phyloP scores from a whole-genome alignment of 37 sponge, comb jelly and placozoan species.

The Cladorhizidae sp. region DNA sequence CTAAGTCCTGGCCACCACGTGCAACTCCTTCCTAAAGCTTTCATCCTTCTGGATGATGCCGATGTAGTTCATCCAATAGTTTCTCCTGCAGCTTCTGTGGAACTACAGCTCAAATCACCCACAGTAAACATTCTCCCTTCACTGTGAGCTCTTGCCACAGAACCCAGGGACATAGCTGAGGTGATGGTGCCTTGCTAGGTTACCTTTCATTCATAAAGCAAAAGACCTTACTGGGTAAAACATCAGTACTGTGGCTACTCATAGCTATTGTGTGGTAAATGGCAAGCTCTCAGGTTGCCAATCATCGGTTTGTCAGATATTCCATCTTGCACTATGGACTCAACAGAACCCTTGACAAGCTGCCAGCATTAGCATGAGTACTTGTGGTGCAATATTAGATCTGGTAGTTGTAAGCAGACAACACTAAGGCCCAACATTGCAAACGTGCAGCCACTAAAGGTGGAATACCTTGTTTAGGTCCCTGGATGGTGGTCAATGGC shows the following conservation, averaged over 20 bases:
- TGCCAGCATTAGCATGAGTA: background rate
- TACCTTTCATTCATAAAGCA: background rate
- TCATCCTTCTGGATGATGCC: conserved; percentile 4
- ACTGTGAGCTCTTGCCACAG: conserved; percentile 9
- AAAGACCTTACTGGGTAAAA: no score
- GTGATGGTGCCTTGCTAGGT: background rate
- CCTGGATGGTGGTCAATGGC: conserved; percentile 18
- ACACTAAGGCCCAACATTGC: background rate
- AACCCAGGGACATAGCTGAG: background rate
- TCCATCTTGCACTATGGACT: background rate
- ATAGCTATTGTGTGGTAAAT: conserved; percentile 9
- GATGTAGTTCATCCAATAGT: background rate
- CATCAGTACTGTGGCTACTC: no score
- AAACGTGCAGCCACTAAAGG: background rate
- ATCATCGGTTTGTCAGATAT: background rate
- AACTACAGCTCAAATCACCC: conserved; percentile 23
- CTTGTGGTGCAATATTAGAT: background rate
- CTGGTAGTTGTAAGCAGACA: background rate
- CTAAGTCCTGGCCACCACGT: background rate
- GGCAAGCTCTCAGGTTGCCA: background rate
- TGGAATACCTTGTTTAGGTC: conserved; percentile 6
- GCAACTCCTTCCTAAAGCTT: background rate
- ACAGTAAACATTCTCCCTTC: conserved; percentile 10
- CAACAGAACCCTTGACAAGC: background rate
- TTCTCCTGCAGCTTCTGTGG: conserved; percentile 5